Conservation (phyloP, 2,797 vertebrate species). For the Rhinophrynus dorsalis region DNA sequence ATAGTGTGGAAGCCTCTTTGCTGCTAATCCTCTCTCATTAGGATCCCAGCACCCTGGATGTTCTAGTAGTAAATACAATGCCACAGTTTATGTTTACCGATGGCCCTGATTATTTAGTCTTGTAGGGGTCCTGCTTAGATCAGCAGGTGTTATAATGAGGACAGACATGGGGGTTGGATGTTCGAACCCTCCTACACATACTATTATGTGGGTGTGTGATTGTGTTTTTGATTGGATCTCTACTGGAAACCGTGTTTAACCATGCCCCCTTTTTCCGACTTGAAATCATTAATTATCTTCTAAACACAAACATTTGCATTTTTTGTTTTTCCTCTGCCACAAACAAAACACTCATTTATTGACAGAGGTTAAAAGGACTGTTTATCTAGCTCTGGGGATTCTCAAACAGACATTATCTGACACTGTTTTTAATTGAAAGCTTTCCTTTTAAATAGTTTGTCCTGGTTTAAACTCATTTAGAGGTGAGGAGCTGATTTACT, state of each 20-base stretch:
- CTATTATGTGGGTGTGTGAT: conserved; percentile 41
- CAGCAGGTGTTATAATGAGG: conserved; percentile 69
- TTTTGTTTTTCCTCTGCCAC: conserved; percentile 57
- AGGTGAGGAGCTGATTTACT: conserved; percentile 54
- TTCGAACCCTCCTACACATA: conserved; percentile 42
- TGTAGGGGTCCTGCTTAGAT: conserved; percentile 62
- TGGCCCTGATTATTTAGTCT: conserved; percentile 60
- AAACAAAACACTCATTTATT: conserved; percentile 59
- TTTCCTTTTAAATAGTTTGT: conserved; percentile 51
- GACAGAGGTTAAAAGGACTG: conserved; percentile 58
- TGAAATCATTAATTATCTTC: conserved; percentile 63
- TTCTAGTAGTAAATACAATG: conserved; percentile 61
- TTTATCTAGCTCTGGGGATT: conserved; percentile 58
- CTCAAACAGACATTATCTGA: conserved; percentile 52
- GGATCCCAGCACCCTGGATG: conserved; percentile 56
- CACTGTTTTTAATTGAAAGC: conserved; percentile 50
- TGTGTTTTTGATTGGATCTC: conserved; percentile 55
- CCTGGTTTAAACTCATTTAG: conserved; percentile 41
- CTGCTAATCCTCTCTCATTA: conserved; percentile 64
- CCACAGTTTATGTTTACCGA: conserved; percentile 58
- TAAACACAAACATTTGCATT: conserved; percentile 57
- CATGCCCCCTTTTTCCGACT: conserved; percentile 54
- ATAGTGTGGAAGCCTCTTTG: conserved; percentile 57
- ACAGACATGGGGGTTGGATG: conserved; percentile 53
- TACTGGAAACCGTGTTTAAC: conserved; percentile 54